These are phyloP conservation scores for Psittacula echo DNA, from an alignment of 2,797 vertebrate species.

Conservation along the genomic window DNA sequence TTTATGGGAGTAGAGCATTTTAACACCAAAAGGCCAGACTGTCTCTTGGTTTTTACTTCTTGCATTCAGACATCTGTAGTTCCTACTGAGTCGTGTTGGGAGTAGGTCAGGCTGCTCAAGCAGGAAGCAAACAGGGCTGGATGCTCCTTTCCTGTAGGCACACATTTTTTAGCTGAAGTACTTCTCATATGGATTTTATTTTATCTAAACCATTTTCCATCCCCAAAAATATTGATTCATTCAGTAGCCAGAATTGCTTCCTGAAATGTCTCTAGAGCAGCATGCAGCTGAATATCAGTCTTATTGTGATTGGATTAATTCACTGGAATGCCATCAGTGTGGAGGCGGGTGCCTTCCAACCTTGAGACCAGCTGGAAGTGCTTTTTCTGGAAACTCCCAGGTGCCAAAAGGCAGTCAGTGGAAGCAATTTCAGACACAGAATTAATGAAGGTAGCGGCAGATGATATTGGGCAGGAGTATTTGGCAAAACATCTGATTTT, in stretches of 20 bases:
- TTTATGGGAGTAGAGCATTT: neutral
- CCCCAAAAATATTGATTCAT: neutral
- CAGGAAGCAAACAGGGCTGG: neutral
- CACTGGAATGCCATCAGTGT: conserved; percentile 17
- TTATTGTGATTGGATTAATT: conserved; percentile 27
- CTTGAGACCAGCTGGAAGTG: conserved; percentile 47
- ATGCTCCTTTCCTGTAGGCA: neutral
- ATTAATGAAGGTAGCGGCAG: conserved; percentile 36
- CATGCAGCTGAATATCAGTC: conserved; percentile 28
- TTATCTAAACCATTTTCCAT: neutral
- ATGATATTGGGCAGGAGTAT: neutral
- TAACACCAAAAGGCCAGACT: neutral
- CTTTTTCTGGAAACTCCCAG: conserved; percentile 46
- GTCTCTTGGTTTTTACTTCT: neutral
- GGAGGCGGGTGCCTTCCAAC: conserved; percentile 32
- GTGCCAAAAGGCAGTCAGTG: conserved; percentile 51
- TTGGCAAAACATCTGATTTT: conserved; percentile 38
- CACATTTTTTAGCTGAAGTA: neutral
- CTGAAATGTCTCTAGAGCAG: conserved; percentile 21
- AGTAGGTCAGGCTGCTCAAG: neutral
- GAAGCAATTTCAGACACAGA: conserved; percentile 48
- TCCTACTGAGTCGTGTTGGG: neutral
- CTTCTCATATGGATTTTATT: neutral
- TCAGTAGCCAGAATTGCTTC: conserved; percentile 12
- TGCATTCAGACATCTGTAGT: neutral